Conservation (phyloP, 1,140 invertebrate species). For the Zaprionus ornatus region DNA sequence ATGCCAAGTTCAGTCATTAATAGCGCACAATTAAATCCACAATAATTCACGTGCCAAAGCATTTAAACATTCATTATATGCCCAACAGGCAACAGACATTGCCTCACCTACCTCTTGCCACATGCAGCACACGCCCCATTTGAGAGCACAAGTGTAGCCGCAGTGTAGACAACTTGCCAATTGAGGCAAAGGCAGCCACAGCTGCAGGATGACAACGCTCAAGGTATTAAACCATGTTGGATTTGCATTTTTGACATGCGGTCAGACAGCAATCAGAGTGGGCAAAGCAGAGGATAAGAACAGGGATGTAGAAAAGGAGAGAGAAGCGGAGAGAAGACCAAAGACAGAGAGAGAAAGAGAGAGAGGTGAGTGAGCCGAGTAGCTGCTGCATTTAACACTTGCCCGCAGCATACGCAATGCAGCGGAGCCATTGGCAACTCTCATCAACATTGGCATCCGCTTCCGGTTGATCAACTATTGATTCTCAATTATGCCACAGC, state of each 20-base stretch:
- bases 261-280: neutral
- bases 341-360: neutral
- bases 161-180: conserved; percentile 14
- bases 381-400: conserved; percentile 42
- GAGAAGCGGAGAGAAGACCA: neutral
- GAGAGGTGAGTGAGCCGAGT: neutral
- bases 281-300: neutral
- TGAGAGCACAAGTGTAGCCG: neutral
- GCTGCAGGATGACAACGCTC: conserved; percentile 28
- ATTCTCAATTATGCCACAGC: conserved; percentile 49
- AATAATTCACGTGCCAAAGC: conserved; percentile 67
- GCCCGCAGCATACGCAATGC: conserved; percentile 17
- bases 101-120: neutral
- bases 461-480: conserved; percentile 51
- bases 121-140: neutral
- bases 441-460: conserved; percentile 33
- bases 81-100: conserved; percentile 28
- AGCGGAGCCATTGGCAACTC: conserved; percentile 5
- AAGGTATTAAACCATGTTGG: conserved; percentile 69
- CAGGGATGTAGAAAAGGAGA: neutral
- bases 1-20: conserved; percentile 47
- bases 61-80: conserved; percentile 62
- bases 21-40: conserved; percentile 68
- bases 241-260: conserved; percentile 72
- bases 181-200: conserved; percentile 12